Conservation (phyloP, 2,888 invertebrate genomes). For the Leptopilina drosophilae region DNA sequence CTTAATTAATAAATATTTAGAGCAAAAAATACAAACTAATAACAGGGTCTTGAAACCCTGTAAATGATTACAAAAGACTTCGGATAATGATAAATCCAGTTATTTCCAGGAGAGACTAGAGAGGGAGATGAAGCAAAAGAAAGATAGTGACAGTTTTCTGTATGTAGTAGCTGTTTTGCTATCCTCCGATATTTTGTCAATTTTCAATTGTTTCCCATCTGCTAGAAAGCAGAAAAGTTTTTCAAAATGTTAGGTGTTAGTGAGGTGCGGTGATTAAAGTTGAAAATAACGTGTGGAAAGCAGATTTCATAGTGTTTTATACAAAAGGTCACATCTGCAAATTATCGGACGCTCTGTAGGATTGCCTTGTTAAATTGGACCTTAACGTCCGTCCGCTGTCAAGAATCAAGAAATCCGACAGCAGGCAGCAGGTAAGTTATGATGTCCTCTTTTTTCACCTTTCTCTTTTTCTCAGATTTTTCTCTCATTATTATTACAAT, state of each 20-base stretch:
- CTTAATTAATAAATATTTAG: background rate
- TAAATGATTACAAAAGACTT: background rate
- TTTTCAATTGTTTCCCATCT: constrained; percentile 32
- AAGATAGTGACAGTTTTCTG: constrained; percentile 1
- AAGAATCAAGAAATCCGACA: constrained; percentile 17
- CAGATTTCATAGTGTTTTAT: constrained; percentile 35
- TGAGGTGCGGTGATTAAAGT: constrained; percentile 40
- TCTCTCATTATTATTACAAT: background rate
- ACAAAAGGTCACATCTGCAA: constrained; percentile 42
- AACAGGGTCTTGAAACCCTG: constrained; percentile 11
- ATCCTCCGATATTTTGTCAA: constrained; percentile 23
- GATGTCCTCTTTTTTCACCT: background rate
- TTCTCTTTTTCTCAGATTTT: constrained; percentile 10
- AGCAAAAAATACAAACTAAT: background rate
- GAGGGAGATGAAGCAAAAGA: constrained; percentile 33
- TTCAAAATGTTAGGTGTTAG: constrained; percentile 39
- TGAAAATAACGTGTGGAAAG: constrained; percentile 13
- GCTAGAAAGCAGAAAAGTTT: constrained; percentile 35
- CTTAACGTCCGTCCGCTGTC: constrained; percentile 24
- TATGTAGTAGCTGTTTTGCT: constrained; percentile 18
- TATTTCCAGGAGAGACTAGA: constrained; percentile 18
- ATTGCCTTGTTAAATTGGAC: constrained; percentile 37
- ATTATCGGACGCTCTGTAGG: constrained; percentile 6
- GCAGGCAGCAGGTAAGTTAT: constrained; percentile 37
- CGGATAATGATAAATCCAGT: constrained; percentile 8